phyloP scores from a whole-genome alignment of 2,113 vertebrate species.

The Lates calcarifer region DNA sequence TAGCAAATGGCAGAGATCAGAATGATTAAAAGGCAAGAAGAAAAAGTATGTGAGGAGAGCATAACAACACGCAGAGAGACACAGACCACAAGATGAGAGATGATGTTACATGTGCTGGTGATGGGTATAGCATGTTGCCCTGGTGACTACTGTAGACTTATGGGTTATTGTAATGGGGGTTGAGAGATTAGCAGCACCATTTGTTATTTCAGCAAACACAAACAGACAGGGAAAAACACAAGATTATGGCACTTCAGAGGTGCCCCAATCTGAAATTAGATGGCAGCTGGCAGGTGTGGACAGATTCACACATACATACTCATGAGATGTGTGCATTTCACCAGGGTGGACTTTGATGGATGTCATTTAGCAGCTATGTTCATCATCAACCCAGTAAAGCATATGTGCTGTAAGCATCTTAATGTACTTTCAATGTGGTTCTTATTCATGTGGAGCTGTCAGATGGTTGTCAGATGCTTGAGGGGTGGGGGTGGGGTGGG shows the following conservation, averaged over 20 bases:
- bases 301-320: background rate
- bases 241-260: conserved; percentile 62
- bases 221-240: conserved; percentile 42
- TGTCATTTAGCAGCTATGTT: conserved; percentile 24
- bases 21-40: conserved; percentile 49
- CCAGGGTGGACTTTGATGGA: conserved; percentile 17
- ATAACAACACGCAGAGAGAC: background rate
- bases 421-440: conserved; percentile 33
- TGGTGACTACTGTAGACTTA: conserved; percentile 28
- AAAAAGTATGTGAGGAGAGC: conserved; percentile 3
- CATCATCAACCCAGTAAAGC: conserved; percentile 22
- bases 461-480: conserved; percentile 34
- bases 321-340: background rate
- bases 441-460: conserved; percentile 36
- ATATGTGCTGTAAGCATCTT: conserved; percentile 33
- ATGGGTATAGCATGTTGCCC: conserved; percentile 21
- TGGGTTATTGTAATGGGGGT: conserved; percentile 40
- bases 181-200: conserved; percentile 29
- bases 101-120: background rate
- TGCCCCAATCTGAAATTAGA: conserved; percentile 48
- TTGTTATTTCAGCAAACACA: conserved; percentile 69
- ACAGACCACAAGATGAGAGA: conserved; percentile 11
- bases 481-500: conserved; percentile 34
- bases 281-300: conserved; percentile 56
- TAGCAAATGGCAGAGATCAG: conserved; percentile 61